Evolutionary conservation across 1,140 invertebrate species (phyloP).

Genomic region (Scaptomyza graminum): DNA sequence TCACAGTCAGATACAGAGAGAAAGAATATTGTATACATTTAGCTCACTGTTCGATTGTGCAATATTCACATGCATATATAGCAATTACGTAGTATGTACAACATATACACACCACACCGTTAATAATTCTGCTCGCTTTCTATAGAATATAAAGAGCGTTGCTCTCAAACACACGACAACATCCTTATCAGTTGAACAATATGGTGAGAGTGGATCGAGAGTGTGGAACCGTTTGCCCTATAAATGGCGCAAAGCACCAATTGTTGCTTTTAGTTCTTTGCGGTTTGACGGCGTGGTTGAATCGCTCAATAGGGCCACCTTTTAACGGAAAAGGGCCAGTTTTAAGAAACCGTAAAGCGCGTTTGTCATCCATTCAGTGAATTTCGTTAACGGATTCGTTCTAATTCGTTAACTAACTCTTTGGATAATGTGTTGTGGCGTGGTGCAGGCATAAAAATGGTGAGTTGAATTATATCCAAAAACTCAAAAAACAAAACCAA

Average conservation of each 20-base stretch:
- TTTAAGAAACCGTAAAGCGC: slow-evolving; percentile 4
- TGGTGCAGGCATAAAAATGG: slow-evolving; percentile 63
- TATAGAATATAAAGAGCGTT: neutral
- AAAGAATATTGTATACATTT: slow-evolving; percentile 1
- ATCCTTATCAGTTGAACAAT: slow-evolving; percentile 66
- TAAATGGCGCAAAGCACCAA: slow-evolving; percentile 67
- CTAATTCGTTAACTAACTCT: neutral
- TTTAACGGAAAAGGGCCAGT: neutral
- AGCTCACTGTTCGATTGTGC: slow-evolving; percentile 4
- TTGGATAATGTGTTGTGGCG: slow-evolving; percentile 63
- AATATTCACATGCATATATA: slow-evolving; percentile 4
- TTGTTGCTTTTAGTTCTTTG: slow-evolving; percentile 69
- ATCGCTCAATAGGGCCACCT: slow-evolving; percentile 19
- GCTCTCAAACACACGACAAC: neutral
- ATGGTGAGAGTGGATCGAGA: slow-evolving; percentile 11
- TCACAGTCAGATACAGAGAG: neutral
- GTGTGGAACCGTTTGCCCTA: slow-evolving; percentile 31
- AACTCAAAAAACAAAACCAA: neutral
- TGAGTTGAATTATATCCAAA: slow-evolving; percentile 44
- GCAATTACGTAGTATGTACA: neutral
- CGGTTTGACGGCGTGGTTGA: slow-evolving; percentile 58
- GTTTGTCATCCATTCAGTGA: slow-evolving; percentile 7
- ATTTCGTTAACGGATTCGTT: neutral
- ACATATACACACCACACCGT: neutral
- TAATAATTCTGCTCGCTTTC: slow-evolving; percentile 1